A percentile compares a stretch with the other conserved stretches of the same genome.
phyloP scores from a whole-genome alignment of 2,888 invertebrate genomes.

The Agriopis aurantiaria region DNA sequence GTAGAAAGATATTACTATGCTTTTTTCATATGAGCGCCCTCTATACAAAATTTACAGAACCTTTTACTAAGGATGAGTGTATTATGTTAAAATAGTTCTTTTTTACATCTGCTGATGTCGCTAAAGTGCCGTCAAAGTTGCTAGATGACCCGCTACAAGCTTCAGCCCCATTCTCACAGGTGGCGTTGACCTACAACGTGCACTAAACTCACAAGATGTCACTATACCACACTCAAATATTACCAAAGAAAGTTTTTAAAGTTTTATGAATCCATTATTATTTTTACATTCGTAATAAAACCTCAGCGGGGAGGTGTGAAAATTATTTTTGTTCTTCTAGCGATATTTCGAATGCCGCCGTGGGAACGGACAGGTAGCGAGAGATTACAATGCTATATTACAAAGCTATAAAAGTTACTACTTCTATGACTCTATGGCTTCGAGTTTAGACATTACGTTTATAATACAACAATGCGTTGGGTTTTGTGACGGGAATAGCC shows the following conservation, averaged over 20 bases:
- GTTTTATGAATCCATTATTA: slow-evolving; percentile 71
- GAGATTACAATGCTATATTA: slow-evolving; percentile 27
- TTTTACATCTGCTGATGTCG: slow-evolving; percentile 10
- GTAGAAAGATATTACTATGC: not conserved
- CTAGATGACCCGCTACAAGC: not conserved
- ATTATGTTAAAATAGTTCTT: not conserved
- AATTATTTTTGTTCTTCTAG: slow-evolving; percentile 78
- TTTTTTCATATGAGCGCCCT: slow-evolving; percentile 6
- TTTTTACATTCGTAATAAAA: slow-evolving; percentile 77
- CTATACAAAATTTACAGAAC: not conserved
- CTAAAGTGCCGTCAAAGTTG: not conserved
- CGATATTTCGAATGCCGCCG: slow-evolving; percentile 64
- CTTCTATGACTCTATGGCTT: slow-evolving; percentile 13
- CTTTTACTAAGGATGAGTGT: not conserved
- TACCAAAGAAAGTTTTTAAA: slow-evolving; percentile 64
- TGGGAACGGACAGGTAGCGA: slow-evolving; percentile 75
- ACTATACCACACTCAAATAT: slow-evolving; percentile 46
- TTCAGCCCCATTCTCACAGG: slow-evolving; percentile 38
- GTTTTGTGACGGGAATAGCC: no score
- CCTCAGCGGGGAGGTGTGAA: slow-evolving; percentile 84
- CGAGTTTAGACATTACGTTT: no score
- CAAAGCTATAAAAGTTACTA: slow-evolving; percentile 31
- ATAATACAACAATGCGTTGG: no score
- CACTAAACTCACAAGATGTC: slow-evolving; percentile 63
- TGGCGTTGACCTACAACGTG: slow-evolving; percentile 67